Evolutionary conservation across 2,113 vertebrate genomes (phyloP).

Genomic region (Cyprinodon variegatus): DNA sequence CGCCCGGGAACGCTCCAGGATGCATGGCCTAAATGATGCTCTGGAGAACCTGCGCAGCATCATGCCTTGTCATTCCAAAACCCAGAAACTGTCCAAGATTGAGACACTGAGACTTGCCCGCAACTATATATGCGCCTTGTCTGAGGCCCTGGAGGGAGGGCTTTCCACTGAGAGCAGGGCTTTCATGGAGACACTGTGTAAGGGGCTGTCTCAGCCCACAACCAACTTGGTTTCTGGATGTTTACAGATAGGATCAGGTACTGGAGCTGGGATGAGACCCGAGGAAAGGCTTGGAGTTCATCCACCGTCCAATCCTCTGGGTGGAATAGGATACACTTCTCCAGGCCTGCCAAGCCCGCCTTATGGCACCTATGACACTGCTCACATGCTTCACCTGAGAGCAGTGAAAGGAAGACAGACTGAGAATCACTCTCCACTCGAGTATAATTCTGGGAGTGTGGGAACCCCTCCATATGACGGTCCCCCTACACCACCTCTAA

Average conservation of each 20-base stretch:
- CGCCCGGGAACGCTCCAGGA: constrained; percentile 90
- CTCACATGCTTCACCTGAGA: constrained; percentile 90
- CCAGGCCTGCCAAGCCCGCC: constrained; percentile 93
- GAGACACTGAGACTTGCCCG: constrained; percentile 92
- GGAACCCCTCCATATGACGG: constrained; percentile 91
- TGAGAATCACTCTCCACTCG: constrained; percentile 83
- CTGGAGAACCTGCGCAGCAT: constrained; percentile 91
- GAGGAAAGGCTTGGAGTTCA: constrained; percentile 82
- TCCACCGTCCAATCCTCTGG: constrained; percentile 30
- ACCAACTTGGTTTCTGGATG: constrained; percentile 95
- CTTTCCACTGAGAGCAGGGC: constrained; percentile 88
- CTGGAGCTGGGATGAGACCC: constrained; percentile 75
- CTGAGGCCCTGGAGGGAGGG: constrained; percentile 90
- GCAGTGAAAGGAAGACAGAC: constrained; percentile 87
- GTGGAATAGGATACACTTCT: constrained; percentile 84
- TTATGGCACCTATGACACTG: constrained; percentile 89
- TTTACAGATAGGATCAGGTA: constrained; percentile 85
- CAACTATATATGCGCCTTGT: constrained; percentile 97
- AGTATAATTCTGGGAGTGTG: constrained; percentile 71
- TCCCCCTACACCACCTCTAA: constrained; percentile 91
- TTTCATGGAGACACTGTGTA: constrained; percentile 95
- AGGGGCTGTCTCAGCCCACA: constrained; percentile 95
- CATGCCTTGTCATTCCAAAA: constrained; percentile 98
- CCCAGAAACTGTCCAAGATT: constrained; percentile 97
- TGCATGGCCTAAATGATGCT: constrained; percentile 96